Base-by-base conservation (phyloP, 1,140 invertebrate species). In the Lanistes nyassanus region DNA sequence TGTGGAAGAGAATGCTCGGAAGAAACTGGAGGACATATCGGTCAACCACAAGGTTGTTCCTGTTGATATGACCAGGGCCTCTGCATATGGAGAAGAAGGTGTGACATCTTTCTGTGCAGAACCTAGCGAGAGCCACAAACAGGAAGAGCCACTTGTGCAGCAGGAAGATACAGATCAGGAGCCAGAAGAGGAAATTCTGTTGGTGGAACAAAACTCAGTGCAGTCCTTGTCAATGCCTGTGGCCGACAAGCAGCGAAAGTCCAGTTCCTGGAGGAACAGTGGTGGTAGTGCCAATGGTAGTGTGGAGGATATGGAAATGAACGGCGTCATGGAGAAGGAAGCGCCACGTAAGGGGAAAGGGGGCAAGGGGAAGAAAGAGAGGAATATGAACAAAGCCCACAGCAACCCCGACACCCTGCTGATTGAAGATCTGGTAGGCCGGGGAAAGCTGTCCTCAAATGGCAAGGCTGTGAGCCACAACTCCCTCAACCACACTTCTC, bases 41-140 rank as follows among this genome's bases (percentile, higher is more conserved):
- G 94, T 95, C 76, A 93, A 97, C 89, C 95, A 96, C 89, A 93
- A 94, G 80, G 95, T 98, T 90, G 95, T 95, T 77, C 96, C 96
- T 75, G 94, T 97, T 85, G 96, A 98, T 91, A 98, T 98, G 93
- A 95, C 95, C 83, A 95, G 97, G 91, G 92, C 97, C 77, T 95
- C 95, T 84, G 92, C 95, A 88, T 94, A 96, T 93, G 94, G 60
- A 96, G 58, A 65, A 60, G 36, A 51, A 74, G 69, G 53, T 7
- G 56, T 72, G 16, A 72, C 69, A 23, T 51, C 26, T 7, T 72
- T 72, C 55, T 55, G 65, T 55, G 53, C 75, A 76, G 68, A 77
- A 66, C 26, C 65, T 21, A 39, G 53, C 53, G 29, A 51, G 26
- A 47, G 42, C 31, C 53, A 60, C n/a, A n/a, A 21, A 11, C 3